These are phyloP conservation scores for Calephelis virginiensis DNA, from an alignment of 1,140 invertebrate genomes.

Conservation along the genomic window DNA sequence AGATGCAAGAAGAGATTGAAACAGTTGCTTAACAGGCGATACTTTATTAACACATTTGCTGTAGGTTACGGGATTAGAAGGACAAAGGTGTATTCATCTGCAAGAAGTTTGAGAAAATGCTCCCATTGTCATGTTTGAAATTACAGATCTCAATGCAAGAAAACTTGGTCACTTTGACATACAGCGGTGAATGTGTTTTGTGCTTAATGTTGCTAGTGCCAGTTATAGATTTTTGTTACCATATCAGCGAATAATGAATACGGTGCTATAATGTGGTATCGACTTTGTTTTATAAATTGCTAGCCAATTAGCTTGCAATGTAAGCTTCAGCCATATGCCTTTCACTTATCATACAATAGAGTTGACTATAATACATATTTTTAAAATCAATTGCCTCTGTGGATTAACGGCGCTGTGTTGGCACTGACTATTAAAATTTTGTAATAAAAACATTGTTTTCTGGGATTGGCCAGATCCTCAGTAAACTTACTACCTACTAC, in stretches of 20 bases:
- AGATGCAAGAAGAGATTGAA: constrained; percentile 68
- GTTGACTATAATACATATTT: no score
- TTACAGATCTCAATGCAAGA: constrained; percentile 12
- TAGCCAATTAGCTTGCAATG: background rate
- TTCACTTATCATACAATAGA: no score
- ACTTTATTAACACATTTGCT: constrained; percentile 14
- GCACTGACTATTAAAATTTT: no score
- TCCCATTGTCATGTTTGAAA: constrained; percentile 10
- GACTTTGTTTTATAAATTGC: constrained; percentile 9
- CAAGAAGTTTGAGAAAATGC: constrained; percentile 13
- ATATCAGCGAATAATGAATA: background rate
- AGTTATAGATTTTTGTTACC: constrained; percentile 5
- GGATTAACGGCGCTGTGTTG: no score
- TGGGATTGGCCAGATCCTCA: no score
- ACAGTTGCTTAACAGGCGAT: constrained; percentile 61
- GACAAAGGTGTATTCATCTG: constrained; percentile 16
- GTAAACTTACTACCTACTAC: no score
- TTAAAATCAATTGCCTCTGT: no score
- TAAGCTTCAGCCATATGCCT: constrained; percentile 6
- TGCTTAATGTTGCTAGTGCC: constrained; percentile 22
- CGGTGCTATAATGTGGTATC: constrained; percentile 21
- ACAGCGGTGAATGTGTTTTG: constrained; percentile 10
- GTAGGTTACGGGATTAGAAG: constrained; percentile 2
- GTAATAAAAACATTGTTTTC: no score
- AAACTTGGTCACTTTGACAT: constrained; percentile 1